phyloP scores from a whole-genome alignment of 2,797 vertebrate genomes.

The Danio kyathit region DNA sequence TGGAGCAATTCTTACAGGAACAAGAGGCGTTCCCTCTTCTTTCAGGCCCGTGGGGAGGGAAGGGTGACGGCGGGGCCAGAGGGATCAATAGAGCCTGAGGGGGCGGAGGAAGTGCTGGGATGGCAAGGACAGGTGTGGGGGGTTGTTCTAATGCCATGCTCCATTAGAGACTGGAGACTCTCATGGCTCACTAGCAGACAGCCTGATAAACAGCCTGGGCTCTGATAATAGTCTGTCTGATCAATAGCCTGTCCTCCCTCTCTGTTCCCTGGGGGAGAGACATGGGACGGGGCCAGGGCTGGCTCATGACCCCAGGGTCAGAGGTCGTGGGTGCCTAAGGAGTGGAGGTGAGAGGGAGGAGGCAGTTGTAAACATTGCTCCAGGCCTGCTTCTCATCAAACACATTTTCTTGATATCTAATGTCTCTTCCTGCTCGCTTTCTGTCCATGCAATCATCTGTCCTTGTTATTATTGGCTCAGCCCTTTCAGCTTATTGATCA shows the following conservation, averaged over 20 bases:
- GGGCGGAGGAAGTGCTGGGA: constrained; percentile 55
- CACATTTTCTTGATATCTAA: constrained; percentile 41
- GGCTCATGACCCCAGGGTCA: constrained; percentile 49
- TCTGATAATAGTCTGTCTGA: constrained; percentile 81
- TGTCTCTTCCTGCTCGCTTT: constrained; percentile 43
- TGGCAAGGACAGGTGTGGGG: constrained; percentile 78
- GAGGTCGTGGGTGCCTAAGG: constrained; percentile 47
- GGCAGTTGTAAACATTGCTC: constrained; percentile 26
- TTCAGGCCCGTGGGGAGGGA: constrained; percentile 46
- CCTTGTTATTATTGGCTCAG: constrained; percentile 55
- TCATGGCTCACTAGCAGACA: constrained; percentile 72
- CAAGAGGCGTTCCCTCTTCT: constrained; percentile 64
- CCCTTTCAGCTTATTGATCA: constrained; percentile 55
- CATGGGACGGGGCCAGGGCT: constrained; percentile 44
- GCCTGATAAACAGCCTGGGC: constrained; percentile 80
- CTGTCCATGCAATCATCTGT: constrained; percentile 46
- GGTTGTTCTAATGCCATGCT: constrained; percentile 64
- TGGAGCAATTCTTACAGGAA: constrained; percentile 61
- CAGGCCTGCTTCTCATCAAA: constrained; percentile 42
- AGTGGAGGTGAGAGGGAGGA: constrained; percentile 27
- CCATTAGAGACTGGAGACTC: constrained; percentile 77
- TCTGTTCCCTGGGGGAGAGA: constrained; percentile 47
- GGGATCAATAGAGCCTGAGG: constrained; percentile 77
- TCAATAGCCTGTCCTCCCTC: constrained; percentile 76
- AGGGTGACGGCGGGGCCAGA: constrained; percentile 61